These are phyloP conservation scores for Holothuria scabra DNA, from an alignment of 53 echinoderm and acorn worm genomes.

Conservation along the genomic window DNA sequence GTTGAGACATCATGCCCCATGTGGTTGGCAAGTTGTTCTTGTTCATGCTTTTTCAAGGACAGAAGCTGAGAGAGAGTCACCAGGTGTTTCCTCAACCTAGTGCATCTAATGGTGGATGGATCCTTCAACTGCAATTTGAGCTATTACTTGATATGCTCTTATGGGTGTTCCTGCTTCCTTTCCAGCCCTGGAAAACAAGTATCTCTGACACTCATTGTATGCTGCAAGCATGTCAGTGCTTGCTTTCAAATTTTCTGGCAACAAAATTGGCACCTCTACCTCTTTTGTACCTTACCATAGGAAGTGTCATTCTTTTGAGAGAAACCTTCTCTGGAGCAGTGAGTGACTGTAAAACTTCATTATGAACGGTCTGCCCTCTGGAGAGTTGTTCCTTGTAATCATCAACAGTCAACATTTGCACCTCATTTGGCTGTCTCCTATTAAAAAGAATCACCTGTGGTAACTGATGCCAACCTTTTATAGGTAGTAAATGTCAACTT, in stretches of 20 bases:
- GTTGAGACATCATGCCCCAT: conserved; percentile 55
- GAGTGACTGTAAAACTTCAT: conserved; percentile 5
- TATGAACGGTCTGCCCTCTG: background rate
- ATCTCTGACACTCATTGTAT: background rate
- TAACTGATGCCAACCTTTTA: conserved; percentile 2
- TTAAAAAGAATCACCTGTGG: conserved; percentile 55
- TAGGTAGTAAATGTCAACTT: conserved; percentile 1
- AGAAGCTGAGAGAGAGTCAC: conserved; percentile 55
- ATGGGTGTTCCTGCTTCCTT: background rate
- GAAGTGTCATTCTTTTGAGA: background rate
- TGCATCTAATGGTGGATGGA: conserved; percentile 58
- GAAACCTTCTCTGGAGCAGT: conserved; percentile 40
- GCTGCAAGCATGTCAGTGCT: conserved; percentile 50
- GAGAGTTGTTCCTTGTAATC: conserved; percentile 15
- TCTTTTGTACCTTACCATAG: conserved; percentile 49
- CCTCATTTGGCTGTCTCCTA: conserved; percentile 53
- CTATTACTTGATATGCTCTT: conserved; percentile 18
- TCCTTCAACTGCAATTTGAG: conserved; percentile 27
- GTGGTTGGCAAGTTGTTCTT: no score
- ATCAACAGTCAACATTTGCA: conserved; percentile 30
- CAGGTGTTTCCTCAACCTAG: conserved; percentile 62
- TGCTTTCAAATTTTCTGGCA: conserved; percentile 45
- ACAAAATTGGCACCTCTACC: conserved; percentile 55
- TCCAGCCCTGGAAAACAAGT: conserved; percentile 43
- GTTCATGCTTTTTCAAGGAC: no score